These are phyloP conservation scores for Desmodus rotundus DNA, from an alignment of 2,113 vertebrate genomes.

Conservation along the genomic window DNA sequence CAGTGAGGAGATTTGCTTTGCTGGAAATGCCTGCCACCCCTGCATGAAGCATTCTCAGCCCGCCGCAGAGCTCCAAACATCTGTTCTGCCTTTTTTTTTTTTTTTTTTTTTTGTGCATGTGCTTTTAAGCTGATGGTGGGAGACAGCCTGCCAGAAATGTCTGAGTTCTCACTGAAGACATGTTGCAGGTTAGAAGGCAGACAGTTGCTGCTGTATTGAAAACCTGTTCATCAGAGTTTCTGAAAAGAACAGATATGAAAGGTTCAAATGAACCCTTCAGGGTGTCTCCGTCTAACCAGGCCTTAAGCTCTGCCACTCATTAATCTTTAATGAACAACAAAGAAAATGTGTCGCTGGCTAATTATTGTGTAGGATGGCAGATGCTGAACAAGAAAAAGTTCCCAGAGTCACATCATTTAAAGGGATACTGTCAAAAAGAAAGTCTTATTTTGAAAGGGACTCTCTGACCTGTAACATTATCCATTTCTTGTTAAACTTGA, in stretches of 20 bases:
- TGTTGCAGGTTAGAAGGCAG: constrained; percentile 57
- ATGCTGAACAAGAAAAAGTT: constrained; percentile 15
- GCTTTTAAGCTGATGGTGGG: constrained; percentile 31
- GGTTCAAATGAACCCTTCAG: constrained; percentile 67
- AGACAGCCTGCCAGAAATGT: constrained; percentile 46
- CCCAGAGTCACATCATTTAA: constrained; percentile 47
- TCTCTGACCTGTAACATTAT: constrained; percentile 21
- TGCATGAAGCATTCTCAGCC: background rate
- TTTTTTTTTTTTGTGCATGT: background rate
- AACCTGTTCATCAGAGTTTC: constrained; percentile 55
- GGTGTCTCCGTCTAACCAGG: constrained; percentile 38
- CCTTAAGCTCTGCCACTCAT: constrained; percentile 47
- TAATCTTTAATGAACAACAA: constrained; percentile 70
- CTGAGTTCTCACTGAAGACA: constrained; percentile 45
- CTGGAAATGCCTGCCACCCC: constrained; percentile 28
- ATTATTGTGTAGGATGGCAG: constrained; percentile 60
- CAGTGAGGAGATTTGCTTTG: background rate
- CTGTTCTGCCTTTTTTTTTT: constrained; percentile 34
- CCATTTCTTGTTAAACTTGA: background rate
- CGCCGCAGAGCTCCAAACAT: constrained; percentile 2
- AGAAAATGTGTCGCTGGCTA: constrained; percentile 48
- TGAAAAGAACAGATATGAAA: constrained; percentile 50
- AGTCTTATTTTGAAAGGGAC: constrained; percentile 27
- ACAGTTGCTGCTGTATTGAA: background rate
- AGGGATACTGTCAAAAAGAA: constrained; percentile 53